These are phyloP conservation scores for Cossypha dichroa DNA, from an alignment of 2,797 vertebrate genomes.

Conservation along the genomic window DNA sequence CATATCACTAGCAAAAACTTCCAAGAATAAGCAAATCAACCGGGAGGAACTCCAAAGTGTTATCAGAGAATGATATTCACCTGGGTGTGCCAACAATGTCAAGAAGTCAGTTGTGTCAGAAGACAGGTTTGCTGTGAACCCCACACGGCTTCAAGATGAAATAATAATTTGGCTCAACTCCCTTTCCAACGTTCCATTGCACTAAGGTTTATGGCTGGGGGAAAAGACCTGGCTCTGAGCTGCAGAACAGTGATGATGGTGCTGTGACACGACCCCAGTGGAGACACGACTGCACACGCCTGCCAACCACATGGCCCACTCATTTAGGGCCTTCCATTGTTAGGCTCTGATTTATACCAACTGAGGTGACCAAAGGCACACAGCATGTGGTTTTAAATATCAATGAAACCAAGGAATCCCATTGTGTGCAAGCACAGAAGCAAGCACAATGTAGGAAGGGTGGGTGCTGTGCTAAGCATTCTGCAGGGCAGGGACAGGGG, in stretches of 20 bases:
- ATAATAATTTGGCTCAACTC: background rate
- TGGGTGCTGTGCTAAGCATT: background rate
- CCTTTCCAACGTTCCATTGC: background rate
- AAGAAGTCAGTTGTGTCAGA: background rate
- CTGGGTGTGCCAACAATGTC: background rate
- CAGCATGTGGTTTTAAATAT: background rate
- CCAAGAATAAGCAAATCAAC: background rate
- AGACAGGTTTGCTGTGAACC: background rate
- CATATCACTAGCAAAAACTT: background rate
- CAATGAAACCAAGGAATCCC: background rate
- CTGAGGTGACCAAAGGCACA: conserved; percentile 3
- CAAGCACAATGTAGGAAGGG: background rate
- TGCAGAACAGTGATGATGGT: rapidly evolving
- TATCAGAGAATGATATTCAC: background rate
- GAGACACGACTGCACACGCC: background rate
- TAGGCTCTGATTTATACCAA: background rate
- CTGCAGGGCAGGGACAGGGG: background rate
- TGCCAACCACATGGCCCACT: background rate
- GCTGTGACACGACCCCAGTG: background rate
- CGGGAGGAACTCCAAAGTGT: background rate
- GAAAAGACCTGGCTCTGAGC: background rate
- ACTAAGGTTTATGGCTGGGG: background rate
- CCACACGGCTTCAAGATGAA: background rate
- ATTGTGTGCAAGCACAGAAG: background rate
- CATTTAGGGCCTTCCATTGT: background rate